Conservation (phyloP, 2,797 vertebrate genomes). For the Neosilurus mollespiculum region DNA sequence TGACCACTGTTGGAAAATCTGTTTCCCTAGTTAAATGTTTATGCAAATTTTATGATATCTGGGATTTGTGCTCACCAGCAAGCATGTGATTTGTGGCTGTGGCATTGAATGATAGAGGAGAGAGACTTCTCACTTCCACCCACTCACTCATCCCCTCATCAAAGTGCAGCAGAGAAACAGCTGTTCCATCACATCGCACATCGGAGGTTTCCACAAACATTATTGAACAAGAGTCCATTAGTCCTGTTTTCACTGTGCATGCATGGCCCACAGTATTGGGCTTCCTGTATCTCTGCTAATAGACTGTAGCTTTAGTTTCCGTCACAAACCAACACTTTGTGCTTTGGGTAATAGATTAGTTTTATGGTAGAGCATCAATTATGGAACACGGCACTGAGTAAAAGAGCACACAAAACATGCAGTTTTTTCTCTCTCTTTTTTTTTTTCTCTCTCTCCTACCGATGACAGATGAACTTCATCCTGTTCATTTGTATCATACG, state of each 20-base stretch:
- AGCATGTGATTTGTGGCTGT: conserved; percentile 29
- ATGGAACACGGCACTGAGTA: not conserved
- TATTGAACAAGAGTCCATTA: conserved; percentile 37
- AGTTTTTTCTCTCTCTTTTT: conserved; percentile 25
- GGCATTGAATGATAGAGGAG: conserved; percentile 15
- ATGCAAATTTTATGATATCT: conserved; percentile 42
- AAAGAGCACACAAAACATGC: not conserved
- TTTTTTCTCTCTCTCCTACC: not conserved
- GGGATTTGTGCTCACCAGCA: conserved; percentile 20
- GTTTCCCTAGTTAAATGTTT: conserved; percentile 43
- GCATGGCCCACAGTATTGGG: conserved; percentile 1
- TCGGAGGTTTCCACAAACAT: conserved; percentile 32
- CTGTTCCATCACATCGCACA: conserved; percentile 26
- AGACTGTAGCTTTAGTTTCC: conserved; percentile 17
- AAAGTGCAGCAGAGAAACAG: conserved; percentile 24
- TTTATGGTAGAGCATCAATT: conserved; percentile 16
- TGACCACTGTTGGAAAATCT: not conserved
- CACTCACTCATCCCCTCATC: not conserved
- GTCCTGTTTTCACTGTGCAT: conserved; percentile 6
- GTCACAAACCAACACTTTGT: conserved; percentile 30
- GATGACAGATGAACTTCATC: conserved; percentile 86
- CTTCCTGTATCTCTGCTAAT: conserved; percentile 31
- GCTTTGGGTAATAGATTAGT: conserved; percentile 17
- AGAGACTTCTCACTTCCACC: conserved; percentile 28
- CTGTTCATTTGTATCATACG: conserved; percentile 94